phyloP scores from a whole-genome alignment of 92 coral and sea anemone genomes.

The Hydrozoanthus gracilis region DNA sequence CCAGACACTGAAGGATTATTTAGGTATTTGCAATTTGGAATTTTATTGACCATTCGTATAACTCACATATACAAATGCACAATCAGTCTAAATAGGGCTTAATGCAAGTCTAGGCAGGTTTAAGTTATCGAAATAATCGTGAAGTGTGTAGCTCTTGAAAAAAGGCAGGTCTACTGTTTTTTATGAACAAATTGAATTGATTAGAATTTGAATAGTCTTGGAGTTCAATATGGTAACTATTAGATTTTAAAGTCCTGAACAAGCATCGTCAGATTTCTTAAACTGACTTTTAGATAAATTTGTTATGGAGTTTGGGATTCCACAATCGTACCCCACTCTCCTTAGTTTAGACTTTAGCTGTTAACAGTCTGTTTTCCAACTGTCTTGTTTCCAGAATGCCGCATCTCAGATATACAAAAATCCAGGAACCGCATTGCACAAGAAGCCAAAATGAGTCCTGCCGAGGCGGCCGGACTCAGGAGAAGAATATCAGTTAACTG shows the following conservation, averaged over 20 bases:
- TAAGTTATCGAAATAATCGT: too few species aligned
- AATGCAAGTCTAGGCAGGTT: neutral
- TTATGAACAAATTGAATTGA: too few species aligned
- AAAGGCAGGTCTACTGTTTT: too few species aligned
- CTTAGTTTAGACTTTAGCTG: neutral
- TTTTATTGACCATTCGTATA: neutral
- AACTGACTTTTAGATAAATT: too few species aligned
- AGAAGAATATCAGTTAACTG: conserved; percentile 81
- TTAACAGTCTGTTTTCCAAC: neutral
- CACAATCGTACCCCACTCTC: neutral
- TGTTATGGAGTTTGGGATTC: too few species aligned
- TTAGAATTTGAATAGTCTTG: too few species aligned
- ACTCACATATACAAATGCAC: neutral
- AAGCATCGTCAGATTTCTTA: too few species aligned
- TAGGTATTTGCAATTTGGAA: conserved; percentile 64
- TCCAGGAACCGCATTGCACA: conserved; percentile 89
- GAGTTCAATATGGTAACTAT: too few species aligned
- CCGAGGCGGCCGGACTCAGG: conserved; percentile 96
- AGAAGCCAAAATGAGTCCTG: conserved; percentile 89
- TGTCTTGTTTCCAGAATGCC: conserved; percentile 66
- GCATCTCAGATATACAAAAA: conserved; percentile 93
- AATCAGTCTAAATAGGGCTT: neutral
- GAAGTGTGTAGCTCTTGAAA: too few species aligned
- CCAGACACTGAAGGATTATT: conserved; percentile 83
- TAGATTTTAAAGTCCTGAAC: too few species aligned